phyloP scores from a whole-genome alignment of 2,113 vertebrate genomes.

The Onychostoma macrolepis region DNA sequence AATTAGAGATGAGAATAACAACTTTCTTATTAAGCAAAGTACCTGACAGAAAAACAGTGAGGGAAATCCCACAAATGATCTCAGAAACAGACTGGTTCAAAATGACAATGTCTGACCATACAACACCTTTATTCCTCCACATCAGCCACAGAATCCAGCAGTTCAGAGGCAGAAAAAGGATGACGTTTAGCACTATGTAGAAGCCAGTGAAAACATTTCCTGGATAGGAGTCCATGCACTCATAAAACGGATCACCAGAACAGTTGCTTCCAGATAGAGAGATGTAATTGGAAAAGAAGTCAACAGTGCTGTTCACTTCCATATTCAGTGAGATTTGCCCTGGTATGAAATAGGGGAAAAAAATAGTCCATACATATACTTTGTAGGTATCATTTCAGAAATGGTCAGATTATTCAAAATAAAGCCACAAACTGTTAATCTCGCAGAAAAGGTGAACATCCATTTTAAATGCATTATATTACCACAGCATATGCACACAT shows the following conservation, averaged over 20 bases:
- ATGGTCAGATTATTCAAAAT: background rate
- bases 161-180: conserved; percentile 13
- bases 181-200: background rate
- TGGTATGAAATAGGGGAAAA: background rate
- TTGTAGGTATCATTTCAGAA: background rate
- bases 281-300: background rate
- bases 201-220: background rate
- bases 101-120: background rate
- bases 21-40: background rate
- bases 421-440: background rate
- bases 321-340: background rate
- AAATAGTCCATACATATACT: background rate
- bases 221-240: conserved; percentile 17
- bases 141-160: conserved; percentile 8
- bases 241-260: background rate
- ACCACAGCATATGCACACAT: background rate
- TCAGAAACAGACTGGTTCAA: conserved; percentile 7
- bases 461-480: background rate
- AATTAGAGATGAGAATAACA: background rate
- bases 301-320: background rate
- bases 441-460: background rate
- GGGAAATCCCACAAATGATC: background rate
- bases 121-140: background rate
- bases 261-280: background rate
- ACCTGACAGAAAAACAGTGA: background rate